Evolutionary conservation across 2,797 vertebrate species (phyloP).

Genomic region (Tamandua tetradactyla): DNA sequence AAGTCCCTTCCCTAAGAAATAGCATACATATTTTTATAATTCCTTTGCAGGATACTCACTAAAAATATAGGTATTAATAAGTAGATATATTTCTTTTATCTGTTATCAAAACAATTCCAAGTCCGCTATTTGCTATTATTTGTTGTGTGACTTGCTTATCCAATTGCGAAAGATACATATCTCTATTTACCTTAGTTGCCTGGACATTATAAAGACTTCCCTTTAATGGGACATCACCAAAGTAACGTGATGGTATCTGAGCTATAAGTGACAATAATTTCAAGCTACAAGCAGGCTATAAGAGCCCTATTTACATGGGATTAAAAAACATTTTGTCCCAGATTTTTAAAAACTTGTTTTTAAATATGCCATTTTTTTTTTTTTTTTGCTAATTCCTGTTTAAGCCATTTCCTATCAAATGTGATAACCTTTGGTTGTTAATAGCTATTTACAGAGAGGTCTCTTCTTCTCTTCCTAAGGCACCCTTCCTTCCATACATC

Average conservation of each 20-base stretch:
- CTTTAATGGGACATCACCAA: constrained; percentile 63
- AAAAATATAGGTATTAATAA: background rate
- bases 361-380: constrained; percentile 41
- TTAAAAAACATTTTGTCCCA: constrained; percentile 48
- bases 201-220: constrained; percentile 70
- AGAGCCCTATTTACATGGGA: constrained; percentile 42
- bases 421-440: constrained; percentile 31
- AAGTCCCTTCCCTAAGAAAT: constrained; percentile 73
- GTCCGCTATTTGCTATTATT: constrained; percentile 2
- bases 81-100: background rate
- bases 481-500: background rate
- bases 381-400: constrained; percentile 63
- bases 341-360: constrained; percentile 66
- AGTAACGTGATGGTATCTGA: constrained; percentile 44
- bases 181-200: constrained; percentile 69
- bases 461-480: background rate
- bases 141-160: constrained; percentile 52
- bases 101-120: constrained; percentile 19
- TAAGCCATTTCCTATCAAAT: constrained; percentile 59
- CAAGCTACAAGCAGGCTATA: constrained; percentile 62
- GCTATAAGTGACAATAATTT: constrained; percentile 65
- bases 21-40: constrained; percentile 69
- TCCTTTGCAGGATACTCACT: constrained; percentile 65
- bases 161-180: constrained; percentile 52
- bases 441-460: background rate